Evolutionary conservation across 1,140 invertebrate genomes (phyloP).

Genomic region (Ectropis grisescens): DNA sequence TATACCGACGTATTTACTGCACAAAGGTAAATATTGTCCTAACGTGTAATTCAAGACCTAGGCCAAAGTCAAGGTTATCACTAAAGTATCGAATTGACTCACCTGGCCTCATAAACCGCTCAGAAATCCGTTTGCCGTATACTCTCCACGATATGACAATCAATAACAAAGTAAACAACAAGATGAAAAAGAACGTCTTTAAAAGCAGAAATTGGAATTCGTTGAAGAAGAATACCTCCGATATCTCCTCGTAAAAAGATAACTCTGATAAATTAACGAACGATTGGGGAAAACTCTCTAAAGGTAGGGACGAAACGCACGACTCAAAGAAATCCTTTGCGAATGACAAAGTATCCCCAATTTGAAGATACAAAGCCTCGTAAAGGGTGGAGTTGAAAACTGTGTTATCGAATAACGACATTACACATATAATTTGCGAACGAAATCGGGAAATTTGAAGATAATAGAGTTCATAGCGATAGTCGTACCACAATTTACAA

Average conservation of each 20-base stretch:
- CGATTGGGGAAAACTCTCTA: constrained; percentile 47
- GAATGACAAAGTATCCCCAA: constrained; percentile 55
- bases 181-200: constrained; percentile 78
- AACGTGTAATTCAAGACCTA: no score
- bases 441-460: no score
- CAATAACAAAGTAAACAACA: constrained; percentile 79
- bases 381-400: constrained; percentile 64
- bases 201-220: constrained; percentile 84
- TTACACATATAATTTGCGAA: constrained; percentile 40
- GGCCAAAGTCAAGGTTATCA: no score
- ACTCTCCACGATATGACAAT: constrained; percentile 84
- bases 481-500: no score
- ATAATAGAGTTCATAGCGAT: no score
- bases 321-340: constrained; percentile 56
- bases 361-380: constrained; percentile 64
- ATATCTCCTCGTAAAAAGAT: constrained; percentile 49
- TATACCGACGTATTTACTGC: no score
- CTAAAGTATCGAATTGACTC: no score
- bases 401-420: constrained; percentile 62
- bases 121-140: constrained; percentile 84
- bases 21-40: no score
- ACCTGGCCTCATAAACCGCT: constrained; percentile 87
- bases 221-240: constrained; percentile 58
- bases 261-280: constrained; percentile 44
- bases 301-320: constrained; percentile 49